phyloP scores from a whole-genome alignment of 2,797 vertebrate species.

The Meriones psammophilus region DNA sequence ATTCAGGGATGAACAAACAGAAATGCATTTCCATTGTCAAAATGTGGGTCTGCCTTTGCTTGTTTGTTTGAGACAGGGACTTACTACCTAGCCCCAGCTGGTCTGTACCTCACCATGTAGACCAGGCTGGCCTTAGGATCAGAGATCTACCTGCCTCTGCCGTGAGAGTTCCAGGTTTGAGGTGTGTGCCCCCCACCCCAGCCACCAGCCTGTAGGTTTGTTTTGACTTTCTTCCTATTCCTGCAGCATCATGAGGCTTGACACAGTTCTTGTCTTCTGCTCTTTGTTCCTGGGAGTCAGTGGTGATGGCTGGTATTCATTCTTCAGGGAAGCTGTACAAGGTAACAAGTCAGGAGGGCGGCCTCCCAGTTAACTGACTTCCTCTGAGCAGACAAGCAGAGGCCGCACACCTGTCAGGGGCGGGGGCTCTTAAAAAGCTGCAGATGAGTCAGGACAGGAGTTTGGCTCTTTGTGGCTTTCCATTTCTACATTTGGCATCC shows the following conservation, averaged over 20 bases:
- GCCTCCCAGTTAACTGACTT: background rate
- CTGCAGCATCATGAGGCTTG: conserved; percentile 39
- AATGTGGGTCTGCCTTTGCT: background rate
- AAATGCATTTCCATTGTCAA: background rate
- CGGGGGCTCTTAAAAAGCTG: background rate
- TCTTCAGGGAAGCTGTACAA: conserved; percentile 50
- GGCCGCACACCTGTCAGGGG: background rate
- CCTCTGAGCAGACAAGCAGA: background rate
- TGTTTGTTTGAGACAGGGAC: background rate
- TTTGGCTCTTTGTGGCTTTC: background rate
- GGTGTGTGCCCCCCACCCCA: background rate
- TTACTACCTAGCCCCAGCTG: background rate
- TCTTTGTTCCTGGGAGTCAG: conserved; percentile 38
- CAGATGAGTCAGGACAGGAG: background rate
- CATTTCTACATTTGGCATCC: background rate
- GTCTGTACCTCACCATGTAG: background rate
- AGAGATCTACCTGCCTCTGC: background rate
- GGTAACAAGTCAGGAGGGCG: background rate
- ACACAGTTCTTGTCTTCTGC: background rate
- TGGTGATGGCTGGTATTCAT: conserved; percentile 20
- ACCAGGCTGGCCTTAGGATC: background rate
- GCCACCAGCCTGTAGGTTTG: background rate
- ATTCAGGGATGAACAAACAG: background rate
- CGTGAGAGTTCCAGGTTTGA: background rate
- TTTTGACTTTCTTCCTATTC: background rate